Base-by-base conservation (phyloP, 92 coral and sea anemone genomes). In the Siderastrea siderea region DNA sequence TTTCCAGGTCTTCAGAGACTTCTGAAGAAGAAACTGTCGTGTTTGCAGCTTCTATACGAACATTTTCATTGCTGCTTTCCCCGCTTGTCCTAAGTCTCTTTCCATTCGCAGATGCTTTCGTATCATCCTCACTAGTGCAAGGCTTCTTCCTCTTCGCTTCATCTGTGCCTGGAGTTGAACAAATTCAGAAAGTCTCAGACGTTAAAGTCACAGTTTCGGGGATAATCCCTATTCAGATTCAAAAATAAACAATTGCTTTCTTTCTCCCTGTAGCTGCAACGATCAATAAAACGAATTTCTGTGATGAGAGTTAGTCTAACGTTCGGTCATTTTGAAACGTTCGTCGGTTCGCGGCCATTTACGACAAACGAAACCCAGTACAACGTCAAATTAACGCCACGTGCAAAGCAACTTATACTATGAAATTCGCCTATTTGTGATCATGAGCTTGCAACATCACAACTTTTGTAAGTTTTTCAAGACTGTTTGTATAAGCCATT, bases 1-100 rank as follows among this genome's bases (percentile, higher is more conserved):
- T 88, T 63, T 86, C 91, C 64, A 95, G 79, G 58, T 90, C 98
- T 47, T 81, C 87, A 45, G 72, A 74, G 52, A 57, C 53, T 69
- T 70, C 86, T 54, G 85, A 11, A n/a, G 76, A 5, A 55, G 88
- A 79, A 55, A 58, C 75, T 52, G 81, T 48, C 2, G 44, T 62
- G 6, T 53, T 43, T 3, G 68, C 2, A 26, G 47, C 47, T 38
- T 53, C 59, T 13, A 55, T 63, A 65, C 4, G 26, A 5, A 26
- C 60, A 10, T 38, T n/a, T 17, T 57, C 85, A 48, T 46, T 49
- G 45, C 17, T 81, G 63, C 43, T 90, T 68, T 74, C 76, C 51
- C 44, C 78, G 60, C 54, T 57, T 55, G 58, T 15, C 38, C 77
- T 86, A 13, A 51, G 51, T 81, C 81, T 80, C 83, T 84, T 90